Evolutionary conservation across 2,888 invertebrate species (phyloP), one percentile per base, ranked within the genome.

Genomic region (Drosophila nr. perissopoda): DNA sequence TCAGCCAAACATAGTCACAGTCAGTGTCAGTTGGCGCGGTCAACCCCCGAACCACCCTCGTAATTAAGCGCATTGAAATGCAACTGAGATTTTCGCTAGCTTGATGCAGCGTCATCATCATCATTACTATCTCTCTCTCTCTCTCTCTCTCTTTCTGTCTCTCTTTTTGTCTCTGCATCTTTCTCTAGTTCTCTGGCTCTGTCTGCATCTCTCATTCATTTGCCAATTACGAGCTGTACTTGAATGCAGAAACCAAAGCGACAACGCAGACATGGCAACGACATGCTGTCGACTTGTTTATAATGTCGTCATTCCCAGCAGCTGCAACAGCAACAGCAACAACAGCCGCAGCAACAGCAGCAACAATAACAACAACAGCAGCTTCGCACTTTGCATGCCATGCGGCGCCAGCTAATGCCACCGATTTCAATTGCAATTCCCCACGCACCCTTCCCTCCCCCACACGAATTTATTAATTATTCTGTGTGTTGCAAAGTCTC

Each of bases 151-250:
- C 21, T 4, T 16, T 54, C 36, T 52, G 6, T 33, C 33, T 38
- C 42, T 40, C 21, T 49, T 36, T 18, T 1, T 25, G 38, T 16
- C 16, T 21, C 11, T n/a, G 18, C 31, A 8, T 25, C 3, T 25
- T 60, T 33, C 27, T 51, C 49, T 34, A 8, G 4, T 45, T 45
- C 45, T 16, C 45, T 57, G 34, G 34, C 59, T 56, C 27, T 52
- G 49, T 62, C 72, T 61, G 38, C 57, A 42, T 52, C 61, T 48
- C 75, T 72, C 82, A 73, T 81, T 86, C 87, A 88, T 83, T 88
- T 89, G 81, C 89, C 89, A 89, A 89, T 84, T 88, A 84, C 83
- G 78, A 83, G 68, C 65, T 51, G 54, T 73, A 67, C 78, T 64
- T 57, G 63, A 64, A 57, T 21, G 40, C 64, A 34, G 27, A 36